phyloP scores from a whole-genome alignment of 2,797 vertebrate genomes.

The Bradypodion ventrale region DNA sequence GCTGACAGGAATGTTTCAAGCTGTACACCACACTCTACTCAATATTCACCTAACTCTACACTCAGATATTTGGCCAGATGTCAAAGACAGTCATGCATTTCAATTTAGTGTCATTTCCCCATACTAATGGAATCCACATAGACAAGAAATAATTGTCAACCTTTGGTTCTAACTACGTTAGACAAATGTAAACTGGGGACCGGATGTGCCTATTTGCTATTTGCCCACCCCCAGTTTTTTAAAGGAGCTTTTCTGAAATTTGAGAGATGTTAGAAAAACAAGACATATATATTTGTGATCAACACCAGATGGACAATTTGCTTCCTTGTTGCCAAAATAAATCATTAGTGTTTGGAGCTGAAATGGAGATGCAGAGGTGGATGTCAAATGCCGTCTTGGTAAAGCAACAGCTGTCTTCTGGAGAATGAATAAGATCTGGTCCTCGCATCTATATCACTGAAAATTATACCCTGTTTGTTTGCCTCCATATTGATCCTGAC shows the following conservation, averaged over 20 bases:
- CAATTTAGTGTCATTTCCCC: neutral
- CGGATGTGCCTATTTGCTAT: neutral
- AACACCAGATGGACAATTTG: constrained; percentile 1
- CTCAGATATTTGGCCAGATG: neutral
- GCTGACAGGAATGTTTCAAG: neutral
- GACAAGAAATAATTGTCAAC: neutral
- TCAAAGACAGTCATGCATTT: neutral
- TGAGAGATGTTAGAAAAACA: neutral
- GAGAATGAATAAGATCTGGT: too few species aligned
- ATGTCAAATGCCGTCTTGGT: too few species aligned
- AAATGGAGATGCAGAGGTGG: too few species aligned
- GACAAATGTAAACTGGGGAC: neutral
- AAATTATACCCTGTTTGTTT: too few species aligned
- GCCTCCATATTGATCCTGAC: too few species aligned
- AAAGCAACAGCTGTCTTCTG: too few species aligned
- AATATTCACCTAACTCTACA: neutral
- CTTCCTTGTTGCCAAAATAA: neutral
- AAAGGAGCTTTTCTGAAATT: neutral
- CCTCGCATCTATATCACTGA: too few species aligned
- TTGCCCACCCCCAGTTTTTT: neutral
- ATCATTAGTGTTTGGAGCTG: neutral
- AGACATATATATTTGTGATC: neutral
- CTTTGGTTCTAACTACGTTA: neutral
- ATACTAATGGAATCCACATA: neutral
- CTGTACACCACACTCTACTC: neutral